Evolutionary conservation across 2,113 vertebrate genomes (phyloP), one percentile per base, ranked within the genome.

Genomic region (Anguilla rostrata): DNA sequence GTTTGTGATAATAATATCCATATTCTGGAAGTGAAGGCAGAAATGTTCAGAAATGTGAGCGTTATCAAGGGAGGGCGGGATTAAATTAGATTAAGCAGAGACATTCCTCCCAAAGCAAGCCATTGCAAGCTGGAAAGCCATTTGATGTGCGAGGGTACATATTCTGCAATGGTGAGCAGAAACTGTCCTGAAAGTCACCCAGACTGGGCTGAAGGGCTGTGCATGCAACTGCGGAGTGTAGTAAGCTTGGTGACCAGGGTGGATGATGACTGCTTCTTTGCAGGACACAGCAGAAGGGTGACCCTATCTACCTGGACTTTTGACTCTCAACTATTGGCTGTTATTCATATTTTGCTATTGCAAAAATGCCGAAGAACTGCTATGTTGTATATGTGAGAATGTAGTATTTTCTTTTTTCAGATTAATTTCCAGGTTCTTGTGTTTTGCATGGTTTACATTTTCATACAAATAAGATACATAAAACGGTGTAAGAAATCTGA

Each of bases 181-280:
- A 84, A 26, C 60, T 41, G 39, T 57, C 49, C n/a, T 83, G 81
- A 83, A 56, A 29, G 43, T 29, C 81, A 83, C 56, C 43, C 40
- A 29, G 81, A 1, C 41, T 22, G 2, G 22, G 11, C 53, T 29
- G 34, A 60, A 83, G 71, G 71, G n/a, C 71, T 26, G n/a, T 29
- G 71, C 2, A n/a, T 2, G n/a, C 22, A 26, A 75, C 29, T 75
- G 71, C 26, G 63, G 63, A n/a, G 1, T 71, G 63, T 9, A 12
- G 71, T 75, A 34, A n/a, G 71, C 71, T 34, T 34, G 71, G 71
- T 75, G 71, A 75, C 71, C 71, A 29, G 71, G 26, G 22, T 4
- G 29, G n/a, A 34, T 7, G n/a, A 75, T 9, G 16, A 26, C 71
- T 26, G 1, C 71, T 34, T 11, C 71, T 75, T 14, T 75, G 71